A percentile compares a stretch with the other conserved stretches of the same genome.
phyloP scores from a whole-genome alignment of 2,113 vertebrate species.

The Heliornis fulica region DNA sequence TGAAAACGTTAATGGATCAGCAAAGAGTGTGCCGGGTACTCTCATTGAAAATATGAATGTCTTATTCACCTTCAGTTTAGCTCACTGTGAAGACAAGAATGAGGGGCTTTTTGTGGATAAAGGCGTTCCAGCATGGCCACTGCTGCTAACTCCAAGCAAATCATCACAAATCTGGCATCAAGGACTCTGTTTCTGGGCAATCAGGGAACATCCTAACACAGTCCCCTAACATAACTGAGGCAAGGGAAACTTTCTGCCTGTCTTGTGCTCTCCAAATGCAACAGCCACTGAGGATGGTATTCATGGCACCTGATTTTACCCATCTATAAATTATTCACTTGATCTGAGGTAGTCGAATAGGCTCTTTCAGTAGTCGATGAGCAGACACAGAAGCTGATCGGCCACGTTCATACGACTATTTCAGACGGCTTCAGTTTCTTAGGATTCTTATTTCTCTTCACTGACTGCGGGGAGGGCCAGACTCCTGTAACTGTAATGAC shows the following conservation, averaged over 20 bases:
- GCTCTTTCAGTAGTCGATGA: not conserved
- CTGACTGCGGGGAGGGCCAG: not conserved
- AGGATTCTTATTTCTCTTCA: not conserved
- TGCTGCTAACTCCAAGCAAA: not conserved
- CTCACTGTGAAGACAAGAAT: not conserved
- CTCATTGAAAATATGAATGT: not conserved
- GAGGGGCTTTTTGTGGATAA: not conserved
- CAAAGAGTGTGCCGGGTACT: not conserved
- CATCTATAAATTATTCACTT: constrained; percentile 18
- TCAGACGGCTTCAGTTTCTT: not conserved
- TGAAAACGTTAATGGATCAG: constrained; percentile 16
- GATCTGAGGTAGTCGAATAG: not conserved
- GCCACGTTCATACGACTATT: fast-evolving
- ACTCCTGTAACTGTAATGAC: not conserved
- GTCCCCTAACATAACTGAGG: not conserved
- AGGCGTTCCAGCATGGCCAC: not conserved
- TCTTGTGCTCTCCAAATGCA: not conserved
- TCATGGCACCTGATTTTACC: not conserved
- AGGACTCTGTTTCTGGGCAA: not conserved
- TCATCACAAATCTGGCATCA: not conserved
- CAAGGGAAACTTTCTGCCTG: not conserved
- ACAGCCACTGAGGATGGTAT: not conserved
- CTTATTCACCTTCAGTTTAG: not conserved
- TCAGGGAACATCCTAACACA: not conserved
- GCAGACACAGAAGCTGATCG: not conserved